Evolutionary conservation across 2,888 invertebrate genomes (phyloP), one percentile per base, ranked within the genome.

Genomic region (Melikaiella ostensackeni): DNA sequence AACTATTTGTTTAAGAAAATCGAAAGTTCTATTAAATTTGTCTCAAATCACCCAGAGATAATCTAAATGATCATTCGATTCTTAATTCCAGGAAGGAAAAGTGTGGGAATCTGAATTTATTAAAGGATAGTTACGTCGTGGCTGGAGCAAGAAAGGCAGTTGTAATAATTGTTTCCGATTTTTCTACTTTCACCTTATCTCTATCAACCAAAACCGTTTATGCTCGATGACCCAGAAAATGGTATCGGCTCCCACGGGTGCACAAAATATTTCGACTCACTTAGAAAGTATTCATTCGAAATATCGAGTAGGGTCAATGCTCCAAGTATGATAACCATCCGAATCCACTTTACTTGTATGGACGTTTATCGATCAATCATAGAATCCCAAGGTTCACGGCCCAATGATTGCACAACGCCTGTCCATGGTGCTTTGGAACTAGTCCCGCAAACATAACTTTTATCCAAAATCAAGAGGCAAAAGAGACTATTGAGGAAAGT

Each of bases 401-500:
- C 42, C 38, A 61, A 21, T 46, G 62, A 30, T 50, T 76, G 59
- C 76, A 55, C 70, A 76, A 76, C 27, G 21, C 50, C 33, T 66
- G 27, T 76, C 62, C 35, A 75, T 55, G 35, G 55, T 21, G n/a
- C 55, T 55, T 21, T 55, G 55, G 50, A 55, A 55, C n/a, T 55
- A 55, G 55, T 21, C n/a, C 11, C 21, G 55, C 11, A 55, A 55
- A 2, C 21, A 21, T n/a, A 55, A 21, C 19, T 55, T 21, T 55
- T 11, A 55, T 55, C 55, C 21, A 8, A 8, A 55, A 55, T 59
- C 27, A 50, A 46, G 27, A 30, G 16, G 38, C 57, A 33, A 57
- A 33, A 27, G 38, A 19, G 57, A 38, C 24, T 30, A 57, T 27
- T 81, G 80, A 79, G 82, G 33, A 78, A 79, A 76, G 66, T 66